These are phyloP conservation scores for Nephrocerus scutellatus DNA, from an alignment of 2,888 invertebrate genomes.

Conservation along the genomic window DNA sequence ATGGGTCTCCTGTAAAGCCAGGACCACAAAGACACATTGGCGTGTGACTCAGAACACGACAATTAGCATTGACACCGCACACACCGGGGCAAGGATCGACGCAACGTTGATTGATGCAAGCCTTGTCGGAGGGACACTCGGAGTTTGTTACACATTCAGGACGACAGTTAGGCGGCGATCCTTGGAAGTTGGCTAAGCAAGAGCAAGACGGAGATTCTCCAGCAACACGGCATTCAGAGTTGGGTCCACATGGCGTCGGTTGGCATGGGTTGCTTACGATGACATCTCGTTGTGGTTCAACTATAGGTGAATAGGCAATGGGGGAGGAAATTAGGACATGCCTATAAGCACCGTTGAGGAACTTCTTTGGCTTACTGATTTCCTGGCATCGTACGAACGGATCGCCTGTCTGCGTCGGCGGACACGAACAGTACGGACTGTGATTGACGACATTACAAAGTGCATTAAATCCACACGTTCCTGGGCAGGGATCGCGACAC, in stretches of 20 bases:
- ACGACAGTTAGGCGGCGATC: slow-evolving; percentile 59
- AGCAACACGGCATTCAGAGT: slow-evolving; percentile 57
- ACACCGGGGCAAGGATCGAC: slow-evolving; percentile 55
- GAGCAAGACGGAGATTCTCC: slow-evolving; percentile 50
- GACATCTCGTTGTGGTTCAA: slow-evolving; percentile 29
- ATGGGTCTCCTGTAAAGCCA: slow-evolving; percentile 58
- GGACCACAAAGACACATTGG: slow-evolving; percentile 54
- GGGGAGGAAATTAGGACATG: too few species aligned
- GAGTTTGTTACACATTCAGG: slow-evolving; percentile 60
- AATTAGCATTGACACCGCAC: slow-evolving; percentile 56
- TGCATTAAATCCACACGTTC: slow-evolving; percentile 65
- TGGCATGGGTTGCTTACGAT: slow-evolving; percentile 51
- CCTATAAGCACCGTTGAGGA: not conserved
- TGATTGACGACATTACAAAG: slow-evolving; percentile 67
- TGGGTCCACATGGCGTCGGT: slow-evolving; percentile 66
- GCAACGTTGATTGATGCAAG: slow-evolving; percentile 55
- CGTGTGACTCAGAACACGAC: slow-evolving; percentile 53
- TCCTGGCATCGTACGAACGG: slow-evolving; percentile 56
- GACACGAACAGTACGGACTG: slow-evolving; percentile 64
- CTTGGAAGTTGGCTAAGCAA: slow-evolving; percentile 54
- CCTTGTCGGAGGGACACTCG: slow-evolving; percentile 54
- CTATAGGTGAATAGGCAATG: slow-evolving; percentile 26
- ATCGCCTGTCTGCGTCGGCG: slow-evolving; percentile 60
- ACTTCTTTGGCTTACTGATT: slow-evolving; percentile 34
- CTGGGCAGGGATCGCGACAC: slow-evolving; percentile 68